Evolutionary conservation across 1,140 invertebrate genomes (phyloP), one percentile per base, ranked within the genome.

Genomic region (Pararge aegeria): DNA sequence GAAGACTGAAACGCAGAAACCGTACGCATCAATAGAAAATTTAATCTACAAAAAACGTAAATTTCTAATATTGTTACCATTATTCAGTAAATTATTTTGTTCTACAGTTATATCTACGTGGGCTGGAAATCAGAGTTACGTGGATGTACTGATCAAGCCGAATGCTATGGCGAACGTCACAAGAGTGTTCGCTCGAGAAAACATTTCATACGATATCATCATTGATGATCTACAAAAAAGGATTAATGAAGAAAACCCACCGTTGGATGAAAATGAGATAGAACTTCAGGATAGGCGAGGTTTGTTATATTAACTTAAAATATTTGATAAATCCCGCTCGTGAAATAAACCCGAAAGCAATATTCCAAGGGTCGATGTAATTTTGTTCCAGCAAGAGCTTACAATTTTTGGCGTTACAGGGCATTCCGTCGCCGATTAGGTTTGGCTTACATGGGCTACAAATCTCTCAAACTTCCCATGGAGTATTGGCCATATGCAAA

Each of bases 191-290:
- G 85, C 84, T 12, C 70, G 89, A 1, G 90, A 92, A 18, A 91
- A 91, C 37, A 92, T 95, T 40, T 81, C 91, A 6, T 95, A 92
- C 62, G 90, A 93, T 5, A 83, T 96, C 1, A 78, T 95, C 7
- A 95, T 96, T 68, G 91, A 94, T 10, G 93, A 96, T 83, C 68
- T 96, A 18, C 95, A 96, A 76, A 91, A 92, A 64, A 93, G 94
- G 5, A 96, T 96, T 24, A 92, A 96, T 65, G 91, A 93, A 61
- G 95, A 96, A 86, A 96, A 96, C 86, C 94, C 94, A 19, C 88
- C 91, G 0, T 83, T 93, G 1, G 91, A 92, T 6, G 91, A 93
- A 70, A 92, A 93, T 50, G 90, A 94, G 75, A 83, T 92, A 10
- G 92, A 92, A 66, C 89, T 95, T 10, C 92, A 94, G 68, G 93